A percentile compares a stretch with the other conserved stretches of the same genome.
Conservation (phyloP, 2,888 invertebrate species). For the Syritta pipiens region DNA sequence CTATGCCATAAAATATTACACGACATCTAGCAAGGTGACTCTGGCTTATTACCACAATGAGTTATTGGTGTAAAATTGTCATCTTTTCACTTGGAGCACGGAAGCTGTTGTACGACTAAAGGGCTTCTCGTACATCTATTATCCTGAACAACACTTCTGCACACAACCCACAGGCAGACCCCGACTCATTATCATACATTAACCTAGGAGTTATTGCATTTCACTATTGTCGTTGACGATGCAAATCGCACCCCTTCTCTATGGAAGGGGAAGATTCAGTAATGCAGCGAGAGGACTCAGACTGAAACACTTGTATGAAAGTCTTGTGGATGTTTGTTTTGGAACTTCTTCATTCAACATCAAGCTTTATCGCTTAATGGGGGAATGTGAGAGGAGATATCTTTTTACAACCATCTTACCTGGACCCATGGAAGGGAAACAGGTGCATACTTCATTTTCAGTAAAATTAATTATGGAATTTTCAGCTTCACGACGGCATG, state of each 20-base stretch:
- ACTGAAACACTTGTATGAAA: conserved; percentile 24
- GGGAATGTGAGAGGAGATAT: conserved; percentile 1
- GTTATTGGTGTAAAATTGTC: conserved; percentile 63
- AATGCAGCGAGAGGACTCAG: conserved; percentile 20
- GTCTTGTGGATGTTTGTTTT: conserved; percentile 41
- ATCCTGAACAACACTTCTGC: conserved; percentile 10
- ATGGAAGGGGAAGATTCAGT: conserved; percentile 1
- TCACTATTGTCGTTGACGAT: conserved; percentile 55
- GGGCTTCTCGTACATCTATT: conserved; percentile 18
- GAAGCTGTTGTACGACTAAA: conserved; percentile 16
- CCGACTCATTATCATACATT: conserved; percentile 57
- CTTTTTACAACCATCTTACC: too few relatives aligned
- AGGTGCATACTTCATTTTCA: conserved; percentile 41
- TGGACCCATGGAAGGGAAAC: conserved; percentile 6
- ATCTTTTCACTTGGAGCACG: conserved; percentile 40
- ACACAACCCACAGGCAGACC: background rate
- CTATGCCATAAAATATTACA: conserved; percentile 64
- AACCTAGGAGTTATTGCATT: conserved; percentile 60
- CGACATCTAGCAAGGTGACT: conserved; percentile 66
- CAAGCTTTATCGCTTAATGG: conserved; percentile 9
- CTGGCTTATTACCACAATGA: conserved; percentile 64
- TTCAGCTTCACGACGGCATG: conserved; percentile 54
- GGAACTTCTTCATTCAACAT: conserved; percentile 57
- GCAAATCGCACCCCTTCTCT: conserved; percentile 25
- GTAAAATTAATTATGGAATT: conserved; percentile 62